phyloP scores from a whole-genome alignment of 2,113 vertebrate species.

The Podarcis muralis region DNA sequence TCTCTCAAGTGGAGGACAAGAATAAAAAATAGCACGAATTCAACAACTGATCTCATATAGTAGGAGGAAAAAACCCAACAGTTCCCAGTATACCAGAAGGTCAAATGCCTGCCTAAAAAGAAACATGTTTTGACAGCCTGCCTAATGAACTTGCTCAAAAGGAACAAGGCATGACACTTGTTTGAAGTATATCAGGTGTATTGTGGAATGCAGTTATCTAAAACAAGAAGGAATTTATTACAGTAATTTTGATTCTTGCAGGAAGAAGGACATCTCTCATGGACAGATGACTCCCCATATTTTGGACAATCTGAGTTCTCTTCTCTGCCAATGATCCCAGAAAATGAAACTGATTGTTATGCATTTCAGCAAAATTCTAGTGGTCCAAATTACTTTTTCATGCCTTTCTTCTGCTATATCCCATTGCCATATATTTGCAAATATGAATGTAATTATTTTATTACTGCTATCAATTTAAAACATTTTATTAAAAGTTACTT shows the following conservation, averaged over 20 bases:
- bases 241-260: slow-evolving; percentile 58
- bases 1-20: background rate
- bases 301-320: slow-evolving; percentile 68
- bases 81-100: background rate
- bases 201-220: background rate
- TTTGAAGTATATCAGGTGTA: background rate
- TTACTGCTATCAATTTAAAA: background rate
- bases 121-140: no score
- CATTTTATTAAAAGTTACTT: background rate
- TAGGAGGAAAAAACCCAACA: background rate
- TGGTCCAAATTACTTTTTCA: slow-evolving; percentile 81
- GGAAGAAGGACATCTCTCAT: slow-evolving; percentile 81
- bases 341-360: slow-evolving; percentile 85
- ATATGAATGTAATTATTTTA: slow-evolving; percentile 82
- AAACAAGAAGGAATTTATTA: background rate
- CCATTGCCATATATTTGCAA: slow-evolving; percentile 88
- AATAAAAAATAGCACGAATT: background rate
- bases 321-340: slow-evolving; percentile 69
- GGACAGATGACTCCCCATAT: slow-evolving; percentile 83
- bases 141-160: background rate
- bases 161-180: background rate
- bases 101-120: background rate
- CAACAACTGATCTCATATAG: background rate
- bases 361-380: slow-evolving; percentile 83
- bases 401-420: slow-evolving; percentile 84